phyloP scores from a whole-genome alignment of 2,797 vertebrate genomes.

The Alca torda region DNA sequence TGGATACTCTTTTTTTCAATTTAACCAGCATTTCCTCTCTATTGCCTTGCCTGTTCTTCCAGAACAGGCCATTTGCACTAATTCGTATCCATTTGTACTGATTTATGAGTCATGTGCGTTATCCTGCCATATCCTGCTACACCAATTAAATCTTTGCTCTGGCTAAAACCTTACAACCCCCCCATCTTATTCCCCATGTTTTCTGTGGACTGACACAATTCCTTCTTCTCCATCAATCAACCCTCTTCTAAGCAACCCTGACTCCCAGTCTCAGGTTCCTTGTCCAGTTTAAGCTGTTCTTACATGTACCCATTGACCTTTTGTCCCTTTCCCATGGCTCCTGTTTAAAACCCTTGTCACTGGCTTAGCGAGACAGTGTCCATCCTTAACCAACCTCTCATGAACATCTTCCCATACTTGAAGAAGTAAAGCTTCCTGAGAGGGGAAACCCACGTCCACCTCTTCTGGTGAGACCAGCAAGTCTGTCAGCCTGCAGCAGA shows the following conservation, averaged over 20 bases:
- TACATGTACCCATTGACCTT: background rate
- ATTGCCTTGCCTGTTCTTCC: conserved; percentile 15
- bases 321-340: background rate
- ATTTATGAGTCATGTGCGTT: background rate
- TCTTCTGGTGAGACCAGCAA: background rate
- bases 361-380: background rate
- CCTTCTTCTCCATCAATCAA: background rate
- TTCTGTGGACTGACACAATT: background rate
- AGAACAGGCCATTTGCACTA: background rate
- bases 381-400: background rate
- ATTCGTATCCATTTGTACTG: background rate
- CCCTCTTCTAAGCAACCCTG: background rate
- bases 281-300: background rate
- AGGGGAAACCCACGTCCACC: background rate
- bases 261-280: background rate
- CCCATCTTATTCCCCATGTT: background rate
- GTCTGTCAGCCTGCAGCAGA: background rate
- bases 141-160: background rate
- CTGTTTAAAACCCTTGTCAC: background rate
- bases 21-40: conserved; percentile 40
- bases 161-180: background rate
- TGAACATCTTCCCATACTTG: background rate
- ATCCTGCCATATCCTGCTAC: background rate
- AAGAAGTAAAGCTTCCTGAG: background rate
- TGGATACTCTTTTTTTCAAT: background rate